Evolutionary conservation across 2,113 vertebrate species (phyloP).

Genomic region (Nettapus auritus): DNA sequence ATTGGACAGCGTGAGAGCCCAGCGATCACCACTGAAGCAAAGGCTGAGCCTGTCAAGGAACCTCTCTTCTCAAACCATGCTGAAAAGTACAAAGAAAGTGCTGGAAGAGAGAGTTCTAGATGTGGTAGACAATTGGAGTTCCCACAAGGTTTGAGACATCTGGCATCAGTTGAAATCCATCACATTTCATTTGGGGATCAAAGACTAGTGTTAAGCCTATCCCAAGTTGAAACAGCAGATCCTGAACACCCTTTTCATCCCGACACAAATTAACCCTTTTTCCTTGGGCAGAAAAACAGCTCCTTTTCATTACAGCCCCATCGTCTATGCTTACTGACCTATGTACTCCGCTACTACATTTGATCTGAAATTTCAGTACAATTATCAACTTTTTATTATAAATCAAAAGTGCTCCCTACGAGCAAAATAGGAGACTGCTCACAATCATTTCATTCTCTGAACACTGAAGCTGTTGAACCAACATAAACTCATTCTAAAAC

Average conservation of each 20-base stretch:
- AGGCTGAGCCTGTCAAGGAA: slow-evolving; percentile 74
- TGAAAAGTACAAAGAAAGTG: slow-evolving; percentile 76
- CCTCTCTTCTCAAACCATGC: slow-evolving; percentile 52
- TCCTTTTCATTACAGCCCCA: slow-evolving; percentile 42
- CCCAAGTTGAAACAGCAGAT: slow-evolving; percentile 67
- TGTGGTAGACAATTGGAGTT: slow-evolving; percentile 77
- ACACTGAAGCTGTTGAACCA: neutral
- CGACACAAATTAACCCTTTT: slow-evolving; percentile 58
- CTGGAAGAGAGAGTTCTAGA: slow-evolving; percentile 70
- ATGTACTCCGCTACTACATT: neutral
- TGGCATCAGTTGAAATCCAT: slow-evolving; percentile 82
- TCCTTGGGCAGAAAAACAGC: slow-evolving; percentile 53
- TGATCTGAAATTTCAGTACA: neutral
- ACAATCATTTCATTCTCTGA: neutral
- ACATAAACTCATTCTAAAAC: neutral
- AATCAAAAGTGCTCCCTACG: neutral
- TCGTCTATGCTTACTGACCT: neutral
- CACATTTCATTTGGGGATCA: slow-evolving; percentile 79
- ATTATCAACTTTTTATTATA: neutral
- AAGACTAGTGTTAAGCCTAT: slow-evolving; percentile 71
- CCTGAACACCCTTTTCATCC: slow-evolving; percentile 65
- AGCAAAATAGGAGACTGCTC: neutral
- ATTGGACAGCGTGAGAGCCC: slow-evolving; percentile 42
- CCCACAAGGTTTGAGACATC: slow-evolving; percentile 77
- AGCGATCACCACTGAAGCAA: slow-evolving; percentile 60